A percentile compares a stretch with the other conserved stretches of the same genome.
phyloP scores from a whole-genome alignment of 2,113 vertebrate species.

The Echinops telfairi region DNA sequence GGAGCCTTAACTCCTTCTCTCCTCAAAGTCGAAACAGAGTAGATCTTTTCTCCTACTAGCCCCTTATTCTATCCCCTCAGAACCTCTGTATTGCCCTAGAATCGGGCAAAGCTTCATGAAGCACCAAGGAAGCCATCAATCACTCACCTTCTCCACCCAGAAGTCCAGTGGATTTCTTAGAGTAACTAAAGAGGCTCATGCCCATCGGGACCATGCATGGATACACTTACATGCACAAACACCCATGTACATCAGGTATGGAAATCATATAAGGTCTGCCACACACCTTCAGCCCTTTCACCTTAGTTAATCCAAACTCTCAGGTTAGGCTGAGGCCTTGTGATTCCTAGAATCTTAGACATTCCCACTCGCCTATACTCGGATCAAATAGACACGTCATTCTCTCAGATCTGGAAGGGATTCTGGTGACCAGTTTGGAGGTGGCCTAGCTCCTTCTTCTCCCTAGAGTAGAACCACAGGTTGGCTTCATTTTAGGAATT shows the following conservation, averaged over 20 bases:
- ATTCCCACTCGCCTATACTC: not conserved
- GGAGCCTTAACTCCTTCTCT: not conserved
- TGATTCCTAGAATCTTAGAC: not conserved
- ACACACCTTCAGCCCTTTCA: not conserved
- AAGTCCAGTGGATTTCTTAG: not conserved
- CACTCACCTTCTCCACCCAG: not conserved
- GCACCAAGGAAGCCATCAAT: not conserved
- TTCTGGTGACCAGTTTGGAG: not conserved
- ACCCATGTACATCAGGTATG: not conserved
- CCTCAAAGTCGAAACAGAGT: conserved; percentile 6
- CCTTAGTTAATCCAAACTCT: not conserved
- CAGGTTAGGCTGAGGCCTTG: not conserved
- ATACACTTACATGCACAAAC: not conserved
- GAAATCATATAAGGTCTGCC: not conserved
- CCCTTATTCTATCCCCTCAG: not conserved
- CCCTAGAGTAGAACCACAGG: not conserved
- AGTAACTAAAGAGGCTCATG: not conserved
- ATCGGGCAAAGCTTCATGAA: not conserved
- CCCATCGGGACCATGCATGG: not conserved
- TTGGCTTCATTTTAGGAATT: conserved; percentile 1
- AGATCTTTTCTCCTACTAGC: not conserved
- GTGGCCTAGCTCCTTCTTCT: not conserved
- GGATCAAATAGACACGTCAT: not conserved
- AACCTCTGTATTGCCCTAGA: not conserved
- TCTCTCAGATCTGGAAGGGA: not conserved